Evolutionary conservation across 2,797 vertebrate species (phyloP).

Genomic region (Thalassophryne amazonica): DNA sequence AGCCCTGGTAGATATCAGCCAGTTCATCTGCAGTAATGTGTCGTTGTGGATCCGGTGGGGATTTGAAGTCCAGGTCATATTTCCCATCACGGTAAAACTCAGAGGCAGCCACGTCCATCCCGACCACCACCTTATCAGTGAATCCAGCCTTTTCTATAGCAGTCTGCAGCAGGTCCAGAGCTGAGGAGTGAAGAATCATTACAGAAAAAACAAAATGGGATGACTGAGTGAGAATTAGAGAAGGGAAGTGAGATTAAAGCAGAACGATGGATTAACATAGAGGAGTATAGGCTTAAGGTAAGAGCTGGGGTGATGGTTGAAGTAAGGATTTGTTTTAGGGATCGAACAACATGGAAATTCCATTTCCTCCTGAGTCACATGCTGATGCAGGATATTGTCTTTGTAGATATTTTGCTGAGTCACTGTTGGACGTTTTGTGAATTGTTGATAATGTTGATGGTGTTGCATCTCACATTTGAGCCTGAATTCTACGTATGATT

Average conservation of each 20-base stretch:
- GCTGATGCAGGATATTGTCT: no score
- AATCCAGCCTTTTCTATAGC: constrained; percentile 93
- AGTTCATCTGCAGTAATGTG: constrained; percentile 88
- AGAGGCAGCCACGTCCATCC: constrained; percentile 93
- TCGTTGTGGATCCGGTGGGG: constrained; percentile 83
- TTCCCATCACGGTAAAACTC: constrained; percentile 91
- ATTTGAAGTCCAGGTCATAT: constrained; percentile 95
- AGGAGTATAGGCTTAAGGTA: no score
- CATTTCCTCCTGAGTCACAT: no score
- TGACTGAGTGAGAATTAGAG: neutral
- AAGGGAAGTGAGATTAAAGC: neutral
- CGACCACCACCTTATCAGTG: constrained; percentile 92
- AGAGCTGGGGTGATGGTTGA: no score
- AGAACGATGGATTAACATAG: no score
- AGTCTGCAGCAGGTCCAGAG: constrained; percentile 90
- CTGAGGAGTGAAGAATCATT: constrained; percentile 54
- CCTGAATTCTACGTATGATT: no score
- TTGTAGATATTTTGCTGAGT: no score
- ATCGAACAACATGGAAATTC: no score
- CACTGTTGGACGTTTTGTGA: no score
- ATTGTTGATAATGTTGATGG: no score
- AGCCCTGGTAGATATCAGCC: constrained; percentile 89
- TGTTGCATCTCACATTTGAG: no score
- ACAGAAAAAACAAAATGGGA: neutral
- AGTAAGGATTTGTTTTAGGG: no score